Evolutionary conservation across 2,888 invertebrate genomes (phyloP).

Genomic region (Lithophane leautieri): DNA sequence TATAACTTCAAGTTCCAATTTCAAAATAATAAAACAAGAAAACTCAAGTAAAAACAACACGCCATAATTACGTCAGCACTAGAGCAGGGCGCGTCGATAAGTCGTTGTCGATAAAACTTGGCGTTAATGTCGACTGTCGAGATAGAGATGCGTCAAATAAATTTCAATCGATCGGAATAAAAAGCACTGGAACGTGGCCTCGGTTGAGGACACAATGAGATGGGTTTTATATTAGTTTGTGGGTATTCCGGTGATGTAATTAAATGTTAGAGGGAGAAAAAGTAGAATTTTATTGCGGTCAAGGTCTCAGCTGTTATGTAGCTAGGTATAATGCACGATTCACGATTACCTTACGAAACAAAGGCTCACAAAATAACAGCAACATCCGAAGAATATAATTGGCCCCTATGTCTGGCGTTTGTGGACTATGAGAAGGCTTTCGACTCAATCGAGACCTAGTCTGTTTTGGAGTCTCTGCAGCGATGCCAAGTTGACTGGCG

Average conservation of each 20-base stretch:
- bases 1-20: background rate
- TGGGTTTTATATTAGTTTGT: constrained; percentile 37
- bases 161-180: constrained; percentile 72
- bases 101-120: constrained; percentile 64
- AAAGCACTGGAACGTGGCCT: constrained; percentile 58
- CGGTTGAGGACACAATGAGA: constrained; percentile 48
- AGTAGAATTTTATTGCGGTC: background rate
- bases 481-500: too few species aligned
- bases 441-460: too few species aligned
- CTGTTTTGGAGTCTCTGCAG: too few species aligned
- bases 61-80: constrained; percentile 58
- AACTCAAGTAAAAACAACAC: constrained; percentile 15
- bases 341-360: too few species aligned
- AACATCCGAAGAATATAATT: too few species aligned
- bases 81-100: constrained; percentile 47
- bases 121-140: constrained; percentile 66
- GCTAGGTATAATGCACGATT: background rate
- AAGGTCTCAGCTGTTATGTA: background rate
- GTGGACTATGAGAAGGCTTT: too few species aligned
- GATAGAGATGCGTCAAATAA: constrained; percentile 71
- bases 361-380: too few species aligned
- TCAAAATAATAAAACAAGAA: background rate
- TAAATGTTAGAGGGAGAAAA: constrained; percentile 28
- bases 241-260: constrained; percentile 40
- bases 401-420: too few species aligned